Base-by-base conservation (phyloP, 2,888 invertebrate genomes). In the Drosophila paranaensis region DNA sequence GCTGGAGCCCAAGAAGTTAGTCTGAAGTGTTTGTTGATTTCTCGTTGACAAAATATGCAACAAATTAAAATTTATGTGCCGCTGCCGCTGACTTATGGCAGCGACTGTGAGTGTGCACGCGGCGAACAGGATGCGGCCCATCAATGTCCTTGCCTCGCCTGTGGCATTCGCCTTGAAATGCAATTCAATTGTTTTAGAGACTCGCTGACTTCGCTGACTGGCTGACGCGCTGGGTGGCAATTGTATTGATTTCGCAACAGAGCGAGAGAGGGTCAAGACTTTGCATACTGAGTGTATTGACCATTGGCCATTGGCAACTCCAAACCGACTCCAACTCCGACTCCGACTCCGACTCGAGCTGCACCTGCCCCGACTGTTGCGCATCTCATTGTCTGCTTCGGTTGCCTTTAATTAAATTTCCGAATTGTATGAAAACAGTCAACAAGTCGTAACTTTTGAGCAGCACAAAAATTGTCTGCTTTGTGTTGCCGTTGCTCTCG, bases 121-220 rank as follows among this genome's bases (percentile, higher is more conserved):
- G 16, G 27, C 25, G n/a, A 53, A 84, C 90, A 90, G 90, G 90
- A 89, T 87, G 87, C 85, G 57, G 82, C 90, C 77, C 83, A 81
- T 90, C 90, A 90, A 90, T 86, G 90, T 83, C 85, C 87, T 85
- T 74, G 54, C 68, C 45, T 62, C 45, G 71, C 71, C 63, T 51
- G 53, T 58, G 71, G 55, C 58, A 33, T 50, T 54, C 30, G 45
- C 79, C 73, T 50, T 77, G 85, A 91, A 88, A 90, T 88, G 91
- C 91, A 91, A 91, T 91, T 91, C 91, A 91, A 91, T 90, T 90
- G 90, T 90, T 90, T 82, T 68, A 45, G 56, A 37, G 53, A 48
- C 50, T 33, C 51, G 37, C 20, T 51, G 46, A 64, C 60, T 57
- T 57, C 20, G 33, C 37, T 37, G 37, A 37, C 51, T 53, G 0